Evolutionary conservation across 2,888 invertebrate genomes (phyloP).

Genomic region (Cheilosia vulpina): DNA sequence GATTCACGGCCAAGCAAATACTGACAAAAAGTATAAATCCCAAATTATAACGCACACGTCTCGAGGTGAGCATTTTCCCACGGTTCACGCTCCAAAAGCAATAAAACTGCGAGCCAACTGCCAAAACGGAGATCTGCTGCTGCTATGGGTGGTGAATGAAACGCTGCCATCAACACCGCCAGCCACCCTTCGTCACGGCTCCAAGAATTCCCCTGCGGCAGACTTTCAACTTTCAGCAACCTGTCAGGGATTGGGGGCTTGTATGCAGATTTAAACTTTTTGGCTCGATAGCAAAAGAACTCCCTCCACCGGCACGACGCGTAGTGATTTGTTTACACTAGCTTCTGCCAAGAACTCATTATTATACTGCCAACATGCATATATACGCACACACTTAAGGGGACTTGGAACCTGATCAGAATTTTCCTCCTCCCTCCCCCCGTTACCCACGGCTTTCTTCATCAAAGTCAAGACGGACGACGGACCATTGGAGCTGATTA

Average conservation of each 20-base stretch:
- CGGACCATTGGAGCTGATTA: constrained; percentile 41
- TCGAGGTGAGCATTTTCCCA: constrained; percentile 67
- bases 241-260: constrained; percentile 42
- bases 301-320: constrained; percentile 26
- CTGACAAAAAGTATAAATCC: not conserved
- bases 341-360: constrained; percentile 70
- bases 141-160: constrained; percentile 16
- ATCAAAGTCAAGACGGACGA: constrained; percentile 31
- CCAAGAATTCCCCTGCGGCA: constrained; percentile 34
- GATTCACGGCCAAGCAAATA: constrained; percentile 33
- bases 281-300: constrained; percentile 61
- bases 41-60: constrained; percentile 37
- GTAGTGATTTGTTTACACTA: constrained; percentile 66
- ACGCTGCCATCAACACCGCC: constrained; percentile 31
- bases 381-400: constrained; percentile 46
- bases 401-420: constrained; percentile 66
- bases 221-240: constrained; percentile 60
- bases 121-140: constrained; percentile 24
- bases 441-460: not conserved
- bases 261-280: constrained; percentile 57
- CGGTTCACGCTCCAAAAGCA: constrained; percentile 55
- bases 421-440: constrained; percentile 12
- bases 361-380: constrained; percentile 52
- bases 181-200: constrained; percentile 36
- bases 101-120: constrained; percentile 58